These are phyloP conservation scores for Catalaphyllia jardinei DNA, from an alignment of 64 coral and sea anemone species.

Conservation along the genomic window DNA sequence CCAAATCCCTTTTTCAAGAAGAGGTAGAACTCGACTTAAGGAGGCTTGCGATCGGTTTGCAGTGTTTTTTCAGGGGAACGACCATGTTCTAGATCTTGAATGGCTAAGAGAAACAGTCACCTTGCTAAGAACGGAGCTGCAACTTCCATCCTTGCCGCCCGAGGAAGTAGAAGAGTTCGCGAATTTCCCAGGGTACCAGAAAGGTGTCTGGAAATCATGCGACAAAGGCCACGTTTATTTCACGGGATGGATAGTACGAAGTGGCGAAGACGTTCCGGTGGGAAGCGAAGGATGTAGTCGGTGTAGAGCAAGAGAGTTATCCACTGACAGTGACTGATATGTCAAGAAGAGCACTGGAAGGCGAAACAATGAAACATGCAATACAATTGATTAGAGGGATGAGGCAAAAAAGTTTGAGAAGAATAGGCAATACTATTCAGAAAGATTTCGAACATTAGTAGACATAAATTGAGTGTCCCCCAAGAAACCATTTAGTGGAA, in stretches of 20 bases:
- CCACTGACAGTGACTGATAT: no score
- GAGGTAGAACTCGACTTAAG: not conserved
- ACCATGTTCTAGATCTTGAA: not conserved
- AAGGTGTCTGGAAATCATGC: conserved; percentile 2
- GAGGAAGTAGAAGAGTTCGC: not conserved
- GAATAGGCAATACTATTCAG: no score
- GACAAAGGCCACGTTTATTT: not conserved
- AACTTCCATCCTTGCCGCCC: not conserved
- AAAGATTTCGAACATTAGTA: no score
- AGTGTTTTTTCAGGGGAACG: not conserved
- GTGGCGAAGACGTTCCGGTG: not conserved
- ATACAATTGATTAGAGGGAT: not conserved
- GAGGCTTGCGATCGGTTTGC: not conserved
- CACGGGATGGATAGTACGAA: not conserved
- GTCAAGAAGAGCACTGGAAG: no score
- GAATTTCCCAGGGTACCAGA: conserved; percentile 17
- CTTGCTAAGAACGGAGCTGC: not conserved
- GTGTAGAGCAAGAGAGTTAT: not conserved
- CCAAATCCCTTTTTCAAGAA: not conserved
- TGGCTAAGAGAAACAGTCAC: not conserved
- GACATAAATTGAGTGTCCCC: no score
- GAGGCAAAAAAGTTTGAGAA: no score
- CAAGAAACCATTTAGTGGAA: no score
- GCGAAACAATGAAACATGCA: not conserved
- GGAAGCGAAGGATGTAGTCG: not conserved